Base-by-base conservation (phyloP, 2,888 invertebrate species). In the Ellobium chinense region DNA sequence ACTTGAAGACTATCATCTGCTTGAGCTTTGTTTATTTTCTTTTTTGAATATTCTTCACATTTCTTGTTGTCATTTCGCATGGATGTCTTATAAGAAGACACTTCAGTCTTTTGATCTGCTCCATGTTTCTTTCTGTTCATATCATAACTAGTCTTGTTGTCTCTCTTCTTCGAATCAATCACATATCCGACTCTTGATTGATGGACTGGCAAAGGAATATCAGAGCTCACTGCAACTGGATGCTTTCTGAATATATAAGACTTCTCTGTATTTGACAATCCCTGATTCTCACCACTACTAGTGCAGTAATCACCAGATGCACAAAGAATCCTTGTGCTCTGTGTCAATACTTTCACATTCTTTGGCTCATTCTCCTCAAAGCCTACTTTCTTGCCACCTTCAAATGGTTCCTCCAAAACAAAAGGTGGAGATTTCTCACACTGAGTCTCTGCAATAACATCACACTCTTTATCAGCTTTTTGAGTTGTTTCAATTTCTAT, bases 401-500 rank as follows among this genome's bases (percentile, higher is more conserved):
- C 27, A 24, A n/a, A 18, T 31, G 18, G 63, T 5, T 29, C 3
- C 27, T 12, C 27, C 27, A 2, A 2, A 18, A 29, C 18, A 24
- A 46, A n/a, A 27, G 24, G 74, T 60, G 75, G 31, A 14, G 58
- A 68, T 18, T 36, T 56, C 29, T 68, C 70, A 62, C 27, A 69
- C 46, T 78, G 78, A 12, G 78, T 78, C 34, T 78, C 78, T 21
- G 18, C 36, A n/a, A 78, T 54, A 21, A 78, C 54, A 63, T 70
- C 78, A 62, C 7, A 14, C 29, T 37, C 60, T 29, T 46, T 46
- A 2, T 54, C 62, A 31, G 21, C 46, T 14, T 21, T 9, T 34
- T 78, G 37, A 34, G 56, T 36, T 18, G 46, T 1, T 56, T 76
- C 78, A 14, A 36, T 34, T 36, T 34, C 66, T 7, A 76, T 46